phyloP scores from a whole-genome alignment of 1,140 invertebrate species.

The Sitobion miscanthi region DNA sequence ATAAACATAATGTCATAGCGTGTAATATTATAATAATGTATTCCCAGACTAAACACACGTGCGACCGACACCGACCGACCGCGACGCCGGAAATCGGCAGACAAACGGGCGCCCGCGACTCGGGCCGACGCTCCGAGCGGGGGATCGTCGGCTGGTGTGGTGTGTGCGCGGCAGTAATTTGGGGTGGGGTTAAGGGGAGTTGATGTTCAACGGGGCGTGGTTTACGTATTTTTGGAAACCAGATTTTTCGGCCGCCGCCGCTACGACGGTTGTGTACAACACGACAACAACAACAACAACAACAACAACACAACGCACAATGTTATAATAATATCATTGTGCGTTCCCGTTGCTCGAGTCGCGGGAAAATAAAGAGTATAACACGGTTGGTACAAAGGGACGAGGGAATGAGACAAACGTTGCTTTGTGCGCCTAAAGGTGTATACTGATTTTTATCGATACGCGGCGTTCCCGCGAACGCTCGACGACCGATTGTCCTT shows the following conservation, averaged over 20 bases:
- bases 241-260: not conserved
- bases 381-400: not conserved
- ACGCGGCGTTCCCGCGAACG: not conserved
- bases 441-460: too few species aligned
- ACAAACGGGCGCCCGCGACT: constrained; percentile 42
- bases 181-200: not conserved
- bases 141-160: not conserved
- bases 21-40: too few species aligned
- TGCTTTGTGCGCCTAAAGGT: not conserved
- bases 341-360: too few species aligned
- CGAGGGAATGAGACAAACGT: not conserved
- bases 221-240: constrained; percentile 46
- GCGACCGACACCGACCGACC: constrained; percentile 17
- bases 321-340: not conserved
- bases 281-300: too few species aligned
- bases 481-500: not conserved
- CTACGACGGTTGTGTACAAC: too few species aligned
- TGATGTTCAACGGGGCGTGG: constrained; percentile 16
- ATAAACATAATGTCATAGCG: too few species aligned
- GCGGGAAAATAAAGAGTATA: not conserved
- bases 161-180: not conserved
- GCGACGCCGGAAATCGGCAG: constrained; percentile 39
- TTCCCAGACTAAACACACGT: not conserved
- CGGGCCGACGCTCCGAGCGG: not conserved
- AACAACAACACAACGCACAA: too few species aligned